Conservation (phyloP, 1,140 invertebrate genomes). For the Scylla paramamosain region DNA sequence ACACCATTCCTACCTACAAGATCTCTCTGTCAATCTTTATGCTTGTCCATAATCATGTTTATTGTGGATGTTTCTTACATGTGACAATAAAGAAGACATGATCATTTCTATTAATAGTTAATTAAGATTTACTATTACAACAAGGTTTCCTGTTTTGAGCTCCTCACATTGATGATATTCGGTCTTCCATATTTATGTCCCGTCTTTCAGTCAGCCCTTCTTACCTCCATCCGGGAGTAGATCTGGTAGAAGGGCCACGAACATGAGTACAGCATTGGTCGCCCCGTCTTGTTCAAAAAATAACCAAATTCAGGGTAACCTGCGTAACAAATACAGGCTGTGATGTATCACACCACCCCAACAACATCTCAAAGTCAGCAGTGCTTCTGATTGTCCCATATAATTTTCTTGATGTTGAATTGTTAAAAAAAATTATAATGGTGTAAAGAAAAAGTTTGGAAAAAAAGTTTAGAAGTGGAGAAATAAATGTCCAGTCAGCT, state of each 20-base stretch:
- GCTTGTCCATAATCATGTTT: too few relatives aligned
- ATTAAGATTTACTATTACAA: neutral
- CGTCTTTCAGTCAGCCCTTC: constrained; percentile 68
- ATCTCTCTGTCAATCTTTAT: too few relatives aligned
- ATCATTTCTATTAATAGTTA: too few relatives aligned
- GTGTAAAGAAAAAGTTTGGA: neutral
- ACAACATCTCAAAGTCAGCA: constrained; percentile 34
- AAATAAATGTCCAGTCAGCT: neutral
- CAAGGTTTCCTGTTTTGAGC: neutral
- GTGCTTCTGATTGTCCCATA: constrained; percentile 50
- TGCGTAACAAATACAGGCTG: constrained; percentile 79
- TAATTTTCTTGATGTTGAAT: neutral
- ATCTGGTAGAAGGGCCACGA: constrained; percentile 98
- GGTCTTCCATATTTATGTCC: neutral
- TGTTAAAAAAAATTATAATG: neutral
- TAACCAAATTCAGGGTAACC: constrained; percentile 95
- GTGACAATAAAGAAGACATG: too few relatives aligned
- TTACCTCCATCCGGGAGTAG: constrained; percentile 88
- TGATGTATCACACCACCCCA: neutral
- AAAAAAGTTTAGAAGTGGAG: neutral
- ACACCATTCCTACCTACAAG: too few relatives aligned
- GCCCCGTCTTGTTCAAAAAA: constrained; percentile 92
- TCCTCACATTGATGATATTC: neutral
- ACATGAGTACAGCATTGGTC: constrained; percentile 97
- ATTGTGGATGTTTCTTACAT: too few relatives aligned